Evolutionary conservation across 92 coral and sea anemone species (phyloP), one percentile per base, ranked within the genome.

Genomic region (Phenganax subtilis): DNA sequence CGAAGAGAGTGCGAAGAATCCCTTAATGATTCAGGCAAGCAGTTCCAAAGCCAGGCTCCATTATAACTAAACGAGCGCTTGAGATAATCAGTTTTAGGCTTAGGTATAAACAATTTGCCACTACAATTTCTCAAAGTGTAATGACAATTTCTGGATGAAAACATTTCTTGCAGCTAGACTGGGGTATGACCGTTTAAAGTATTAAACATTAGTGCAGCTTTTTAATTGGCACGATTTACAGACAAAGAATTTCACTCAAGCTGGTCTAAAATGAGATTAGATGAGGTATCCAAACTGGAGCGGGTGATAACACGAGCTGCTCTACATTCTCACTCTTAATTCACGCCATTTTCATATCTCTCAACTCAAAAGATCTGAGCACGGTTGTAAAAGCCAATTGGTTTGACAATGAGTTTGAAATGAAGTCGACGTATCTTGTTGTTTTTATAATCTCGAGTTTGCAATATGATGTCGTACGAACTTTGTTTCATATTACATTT

Each of bases 191-290:
- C 25, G 6, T 59, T 59, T 14, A 59, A 12, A 59, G 65, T 59
- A 0, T 59, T 59, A 6, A 59, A 59, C 6, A 59, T 59, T 14
- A 59, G 65, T 14, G 65, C 6, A 12, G 65, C 65, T 59, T 59
- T 59, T 59, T 79, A 80, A 47, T 71, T 80, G 20, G 54, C 52
- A 25, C 89, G 75, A 10, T 76, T 54, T 29, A 75, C 16, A n/a
- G 83, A 75, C 51, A 81, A 75, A 10, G 69, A 37, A 65, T 88
- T 84, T 73, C 90, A 85, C 2, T 57, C 14, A 17, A 88, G 84
- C 1, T n/a, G 28, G 44, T 30, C 25, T 37, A 80, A 77, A n/a
- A 85, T 73, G 52, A 47, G 47, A 71, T 12, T 68, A 17, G 15
- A 11, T 10, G n/a, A 10, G 31, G 28, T 65, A 65, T 65, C 71